A percentile compares a stretch with the other conserved stretches of the same genome.
These are phyloP conservation scores for Sabellastarte sp. DNA, from an alignment of 2,888 invertebrate genomes.

Conservation along the genomic window DNA sequence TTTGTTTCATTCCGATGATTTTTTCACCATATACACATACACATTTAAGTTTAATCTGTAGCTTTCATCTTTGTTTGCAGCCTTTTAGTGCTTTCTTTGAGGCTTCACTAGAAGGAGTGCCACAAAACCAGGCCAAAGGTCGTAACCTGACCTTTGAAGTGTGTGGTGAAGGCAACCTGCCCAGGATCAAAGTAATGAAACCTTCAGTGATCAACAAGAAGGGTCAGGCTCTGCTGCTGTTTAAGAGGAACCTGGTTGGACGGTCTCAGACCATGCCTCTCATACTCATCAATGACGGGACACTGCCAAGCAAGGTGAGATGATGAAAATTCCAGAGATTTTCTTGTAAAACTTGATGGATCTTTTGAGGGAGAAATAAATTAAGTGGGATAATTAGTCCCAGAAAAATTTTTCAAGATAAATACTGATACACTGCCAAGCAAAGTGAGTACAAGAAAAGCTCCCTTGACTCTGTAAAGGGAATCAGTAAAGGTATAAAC, in stretches of 20 bases:
- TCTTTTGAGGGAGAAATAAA: too few species aligned
- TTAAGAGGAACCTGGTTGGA: constrained; percentile 52
- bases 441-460: too few species aligned
- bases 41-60: too few species aligned
- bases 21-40: too few species aligned
- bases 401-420: too few species aligned
- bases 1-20: too few species aligned
- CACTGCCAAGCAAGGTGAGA: constrained; percentile 56
- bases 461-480: too few species aligned
- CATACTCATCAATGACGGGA: constrained; percentile 55
- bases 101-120: constrained; percentile 43
- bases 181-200: constrained; percentile 50
- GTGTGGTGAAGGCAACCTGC: constrained; percentile 58
- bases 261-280: constrained; percentile 47
- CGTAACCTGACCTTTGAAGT: constrained; percentile 55
- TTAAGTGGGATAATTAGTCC: too few species aligned
- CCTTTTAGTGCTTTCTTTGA: constrained; percentile 40
- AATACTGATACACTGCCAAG: too few species aligned
- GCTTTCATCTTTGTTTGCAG: too few species aligned
- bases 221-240: constrained; percentile 57
- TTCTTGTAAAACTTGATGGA: too few species aligned
- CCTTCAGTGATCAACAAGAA: constrained; percentile 56
- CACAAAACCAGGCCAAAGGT: constrained; percentile 49
- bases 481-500: too few species aligned
- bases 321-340: neutral